These are phyloP conservation scores for Damaliscus lunatus DNA, from an alignment of 2,113 vertebrate genomes.

Conservation along the genomic window DNA sequence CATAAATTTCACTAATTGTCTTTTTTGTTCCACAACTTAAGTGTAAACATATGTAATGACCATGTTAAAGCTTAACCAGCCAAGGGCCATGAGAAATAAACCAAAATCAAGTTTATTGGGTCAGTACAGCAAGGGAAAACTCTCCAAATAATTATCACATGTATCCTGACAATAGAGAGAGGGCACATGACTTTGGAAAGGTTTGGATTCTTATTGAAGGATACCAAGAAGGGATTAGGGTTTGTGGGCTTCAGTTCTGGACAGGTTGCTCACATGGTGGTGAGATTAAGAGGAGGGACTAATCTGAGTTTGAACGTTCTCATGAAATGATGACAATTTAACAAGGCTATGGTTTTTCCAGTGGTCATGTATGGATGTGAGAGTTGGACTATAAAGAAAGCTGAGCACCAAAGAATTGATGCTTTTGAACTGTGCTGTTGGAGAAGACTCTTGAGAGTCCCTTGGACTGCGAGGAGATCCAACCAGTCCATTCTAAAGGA, in stretches of 20 bases:
- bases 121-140: background rate
- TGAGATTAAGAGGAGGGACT: background rate
- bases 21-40: background rate
- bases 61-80: background rate
- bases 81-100: background rate
- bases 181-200: background rate
- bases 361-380: too few relatives aligned
- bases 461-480: too few relatives aligned
- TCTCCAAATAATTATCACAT: background rate
- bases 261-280: background rate
- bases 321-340: background rate
- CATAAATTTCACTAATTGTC: background rate
- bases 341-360: too few relatives aligned
- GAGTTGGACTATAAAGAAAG: too few relatives aligned
- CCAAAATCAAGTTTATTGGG: background rate
- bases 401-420: too few relatives aligned
- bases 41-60: background rate
- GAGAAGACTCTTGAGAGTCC: too few relatives aligned
- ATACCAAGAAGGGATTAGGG: background rate
- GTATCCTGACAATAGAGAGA: background rate
- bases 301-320: background rate
- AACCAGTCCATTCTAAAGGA: too few relatives aligned
- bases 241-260: background rate
- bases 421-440: too few relatives aligned
- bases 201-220: background rate